Evolutionary conservation across 92 coral and sea anemone species (phyloP).

Genomic region (Siderastrea radians): DNA sequence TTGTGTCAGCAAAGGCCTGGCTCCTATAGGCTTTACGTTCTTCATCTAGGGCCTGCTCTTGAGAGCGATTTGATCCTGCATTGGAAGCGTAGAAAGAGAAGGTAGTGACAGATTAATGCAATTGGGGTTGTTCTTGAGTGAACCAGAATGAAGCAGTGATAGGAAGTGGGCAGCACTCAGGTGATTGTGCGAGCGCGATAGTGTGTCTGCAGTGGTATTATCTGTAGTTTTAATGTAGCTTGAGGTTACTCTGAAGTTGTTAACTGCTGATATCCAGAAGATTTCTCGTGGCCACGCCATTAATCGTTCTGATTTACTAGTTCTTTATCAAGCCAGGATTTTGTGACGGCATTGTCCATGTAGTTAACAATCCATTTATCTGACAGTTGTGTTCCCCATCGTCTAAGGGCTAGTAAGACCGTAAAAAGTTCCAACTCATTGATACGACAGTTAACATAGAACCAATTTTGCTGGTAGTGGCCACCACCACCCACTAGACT

Average conservation of each 20-base stretch:
- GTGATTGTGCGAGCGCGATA: neutral
- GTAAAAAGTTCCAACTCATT: too few relatives aligned
- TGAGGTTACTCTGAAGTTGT: too few relatives aligned
- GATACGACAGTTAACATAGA: conserved; percentile 15
- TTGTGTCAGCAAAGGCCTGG: conserved; percentile 16
- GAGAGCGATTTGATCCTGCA: conserved; percentile 9
- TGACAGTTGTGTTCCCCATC: too few relatives aligned
- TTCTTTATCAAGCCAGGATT: neutral
- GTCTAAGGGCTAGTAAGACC: too few relatives aligned
- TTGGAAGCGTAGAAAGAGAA: conserved; percentile 11
- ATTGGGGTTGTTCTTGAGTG: too few relatives aligned
- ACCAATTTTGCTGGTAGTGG: conserved; percentile 24
- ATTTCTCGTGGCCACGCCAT: neutral
- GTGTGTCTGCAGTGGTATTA: neutral
- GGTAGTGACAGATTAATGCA: neutral
- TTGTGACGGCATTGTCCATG: too few relatives aligned
- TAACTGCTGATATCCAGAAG: neutral
- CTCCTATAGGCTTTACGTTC: neutral
- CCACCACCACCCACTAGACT: conserved; percentile 35
- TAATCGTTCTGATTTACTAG: too few relatives aligned
- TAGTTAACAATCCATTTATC: too few relatives aligned
- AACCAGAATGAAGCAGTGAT: too few relatives aligned
- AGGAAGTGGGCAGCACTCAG: too few relatives aligned
- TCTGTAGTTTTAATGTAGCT: neutral
- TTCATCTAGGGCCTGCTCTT: conserved; percentile 27